These are phyloP conservation scores for Spodoptera littoralis DNA, from an alignment of 2,888 invertebrate species.

Conservation along the genomic window DNA sequence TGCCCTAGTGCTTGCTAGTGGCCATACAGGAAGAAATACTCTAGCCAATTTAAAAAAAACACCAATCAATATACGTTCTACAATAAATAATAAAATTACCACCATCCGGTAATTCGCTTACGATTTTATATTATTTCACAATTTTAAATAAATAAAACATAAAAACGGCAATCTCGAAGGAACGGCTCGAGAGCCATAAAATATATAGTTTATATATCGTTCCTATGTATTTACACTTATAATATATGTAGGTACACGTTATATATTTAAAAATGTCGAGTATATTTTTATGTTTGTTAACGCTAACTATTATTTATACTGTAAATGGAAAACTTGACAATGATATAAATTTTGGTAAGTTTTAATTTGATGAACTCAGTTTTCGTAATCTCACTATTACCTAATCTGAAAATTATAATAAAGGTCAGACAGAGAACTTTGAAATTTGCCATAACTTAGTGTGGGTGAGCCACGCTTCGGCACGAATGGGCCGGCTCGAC, in stretches of 20 bases:
- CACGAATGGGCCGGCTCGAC: too few relatives aligned
- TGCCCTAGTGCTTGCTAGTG: too few relatives aligned
- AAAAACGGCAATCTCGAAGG: conserved; percentile 15
- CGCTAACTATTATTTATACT: conserved; percentile 14
- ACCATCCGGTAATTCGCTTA: not conserved
- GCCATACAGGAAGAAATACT: too few relatives aligned
- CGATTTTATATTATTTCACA: conserved; percentile 17
- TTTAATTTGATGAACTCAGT: too few relatives aligned
- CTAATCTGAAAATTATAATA: too few relatives aligned
- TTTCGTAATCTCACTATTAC: too few relatives aligned
- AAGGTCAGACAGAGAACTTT: too few relatives aligned
- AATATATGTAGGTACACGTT: not conserved
- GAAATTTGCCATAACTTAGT: too few relatives aligned
- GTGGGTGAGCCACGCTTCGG: too few relatives aligned
- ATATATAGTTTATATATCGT: not conserved
- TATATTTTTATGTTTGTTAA: conserved; percentile 16
- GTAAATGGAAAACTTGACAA: not conserved
- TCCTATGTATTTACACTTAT: not conserved
- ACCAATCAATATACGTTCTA: not conserved
- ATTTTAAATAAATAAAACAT: conserved; percentile 25
- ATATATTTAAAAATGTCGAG: conserved; percentile 33
- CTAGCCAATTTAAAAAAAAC: not conserved
- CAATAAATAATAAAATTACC: not conserved
- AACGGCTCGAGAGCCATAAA: conserved; percentile 20
- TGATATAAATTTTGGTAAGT: conserved; percentile 22